A percentile compares a stretch with the other conserved stretches of the same genome.
phyloP scores from a whole-genome alignment of 2,113 vertebrate species.

The Myotis brandtii region DNA sequence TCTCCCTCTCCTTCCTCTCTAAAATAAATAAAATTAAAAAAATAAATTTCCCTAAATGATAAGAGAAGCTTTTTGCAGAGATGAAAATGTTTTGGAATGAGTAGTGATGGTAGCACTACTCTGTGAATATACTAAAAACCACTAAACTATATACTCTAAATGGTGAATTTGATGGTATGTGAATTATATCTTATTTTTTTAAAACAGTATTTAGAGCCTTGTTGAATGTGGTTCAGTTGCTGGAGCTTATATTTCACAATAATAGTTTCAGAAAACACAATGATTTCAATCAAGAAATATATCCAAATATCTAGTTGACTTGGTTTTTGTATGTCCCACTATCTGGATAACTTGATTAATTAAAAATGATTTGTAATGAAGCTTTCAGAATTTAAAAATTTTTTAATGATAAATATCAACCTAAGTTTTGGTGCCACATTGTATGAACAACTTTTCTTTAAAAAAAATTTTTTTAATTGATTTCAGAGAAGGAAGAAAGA shows the following conservation, averaged over 20 bases:
- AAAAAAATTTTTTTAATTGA: not conserved
- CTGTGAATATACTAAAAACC: conserved; percentile 10
- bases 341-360: not conserved
- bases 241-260: not conserved
- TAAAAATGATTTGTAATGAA: conserved; percentile 25
- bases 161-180: conserved; percentile 5
- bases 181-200: conserved; percentile 3
- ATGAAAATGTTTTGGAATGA: conserved; percentile 17
- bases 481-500: no score
- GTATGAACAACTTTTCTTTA: conserved; percentile 15
- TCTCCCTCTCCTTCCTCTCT: no score
- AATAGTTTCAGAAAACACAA: conserved; percentile 31
- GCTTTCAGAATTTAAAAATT: not conserved
- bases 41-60: not conserved
- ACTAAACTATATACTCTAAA: not conserved
- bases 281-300: not conserved
- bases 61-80: not conserved
- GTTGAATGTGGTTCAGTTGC: not conserved
- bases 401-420: not conserved
- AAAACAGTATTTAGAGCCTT: not conserved
- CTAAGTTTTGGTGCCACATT: conserved; percentile 24
- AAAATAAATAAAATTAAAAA: no score
- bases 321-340: not conserved
- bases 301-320: not conserved
- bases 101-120: not conserved